Evolutionary conservation across 2,113 vertebrate species (phyloP).

Genomic region (Gasterosteus aculeatus): DNA sequence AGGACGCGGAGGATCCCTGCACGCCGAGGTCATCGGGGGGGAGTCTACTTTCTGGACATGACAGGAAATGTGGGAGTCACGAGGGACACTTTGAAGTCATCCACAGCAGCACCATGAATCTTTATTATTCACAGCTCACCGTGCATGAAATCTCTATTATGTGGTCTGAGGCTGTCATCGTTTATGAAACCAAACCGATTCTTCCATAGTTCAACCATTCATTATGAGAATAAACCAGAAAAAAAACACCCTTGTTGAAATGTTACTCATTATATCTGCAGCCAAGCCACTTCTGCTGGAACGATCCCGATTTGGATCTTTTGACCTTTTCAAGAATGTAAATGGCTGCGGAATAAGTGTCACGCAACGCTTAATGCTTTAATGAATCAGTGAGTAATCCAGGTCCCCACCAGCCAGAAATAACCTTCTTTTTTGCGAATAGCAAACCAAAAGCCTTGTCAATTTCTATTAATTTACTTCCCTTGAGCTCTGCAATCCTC

Average conservation of each 20-base stretch:
- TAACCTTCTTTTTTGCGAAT: constrained; percentile 21
- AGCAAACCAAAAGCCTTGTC: constrained; percentile 34
- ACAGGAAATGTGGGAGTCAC: constrained; percentile 48
- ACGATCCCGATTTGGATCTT: constrained; percentile 16
- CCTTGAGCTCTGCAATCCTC: constrained; percentile 3
- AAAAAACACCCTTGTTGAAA: constrained; percentile 27
- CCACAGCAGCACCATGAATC: constrained; percentile 53
- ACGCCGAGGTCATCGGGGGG: constrained; percentile 33
- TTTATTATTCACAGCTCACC: constrained; percentile 52
- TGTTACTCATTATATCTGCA: constrained; percentile 30
- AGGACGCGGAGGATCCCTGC: constrained; percentile 38
- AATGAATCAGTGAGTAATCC: constrained; percentile 52
- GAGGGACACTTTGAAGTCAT: constrained; percentile 40
- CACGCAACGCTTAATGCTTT: constrained; percentile 12
- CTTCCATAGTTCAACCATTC: constrained; percentile 27
- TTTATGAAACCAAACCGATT: constrained; percentile 42
- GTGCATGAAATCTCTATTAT: constrained; percentile 61
- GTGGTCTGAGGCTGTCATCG: constrained; percentile 32
- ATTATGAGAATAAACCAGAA: constrained; percentile 31
- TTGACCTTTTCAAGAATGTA: constrained; percentile 27
- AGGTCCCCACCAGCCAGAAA: constrained; percentile 34
- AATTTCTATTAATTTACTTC: constrained; percentile 52
- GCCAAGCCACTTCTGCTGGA: constrained; percentile 42
- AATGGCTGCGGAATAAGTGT: constrained; percentile 11
- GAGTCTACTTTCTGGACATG: constrained; percentile 45